Percentiles rank a stretch among this genome's conserved stretches.
Evolutionary conservation across 2,113 vertebrate genomes (phyloP).

Genomic region (Amblyopsis rosae): DNA sequence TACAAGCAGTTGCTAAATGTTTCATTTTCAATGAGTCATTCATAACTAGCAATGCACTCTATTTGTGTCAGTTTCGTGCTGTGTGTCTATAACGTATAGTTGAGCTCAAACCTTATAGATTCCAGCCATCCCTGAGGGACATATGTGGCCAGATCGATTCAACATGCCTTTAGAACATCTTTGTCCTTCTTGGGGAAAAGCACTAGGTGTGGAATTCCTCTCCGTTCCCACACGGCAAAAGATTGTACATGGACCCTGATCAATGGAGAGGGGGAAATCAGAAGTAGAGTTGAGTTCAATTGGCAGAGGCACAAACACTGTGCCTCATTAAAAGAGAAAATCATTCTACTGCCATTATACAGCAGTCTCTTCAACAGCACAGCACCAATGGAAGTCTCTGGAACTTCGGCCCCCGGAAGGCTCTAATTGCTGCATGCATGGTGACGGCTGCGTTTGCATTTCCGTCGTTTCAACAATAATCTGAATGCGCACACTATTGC

Average conservation of each 20-base stretch:
- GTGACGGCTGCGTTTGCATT: conserved; percentile 51
- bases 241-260: conserved; percentile 45
- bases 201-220: conserved; percentile 10
- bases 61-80: conserved; percentile 5
- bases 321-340: conserved; percentile 65
- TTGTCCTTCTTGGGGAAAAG: conserved; percentile 8
- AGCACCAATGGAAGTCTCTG: conserved; percentile 60
- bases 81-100: neutral
- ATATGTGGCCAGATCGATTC: conserved; percentile 8
- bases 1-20: neutral
- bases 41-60: conserved; percentile 9
- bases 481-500: conserved; percentile 29
- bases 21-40: neutral
- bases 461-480: conserved; percentile 58
- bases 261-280: conserved; percentile 46
- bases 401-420: conserved; percentile 50
- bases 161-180: conserved; percentile 15
- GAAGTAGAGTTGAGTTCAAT: conserved; percentile 51
- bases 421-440: conserved; percentile 62
- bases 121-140: neutral
- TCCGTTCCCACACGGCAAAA: conserved; percentile 4
- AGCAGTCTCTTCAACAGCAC: conserved; percentile 29
- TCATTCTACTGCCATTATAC: conserved; percentile 49
- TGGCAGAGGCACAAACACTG: conserved; percentile 60
- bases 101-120: conserved; percentile 2